A percentile compares a stretch with the other conserved stretches of the same genome.
These are phyloP conservation scores for Amblyraja radiata DNA, from an alignment of 2,797 vertebrate genomes.

Conservation along the genomic window DNA sequence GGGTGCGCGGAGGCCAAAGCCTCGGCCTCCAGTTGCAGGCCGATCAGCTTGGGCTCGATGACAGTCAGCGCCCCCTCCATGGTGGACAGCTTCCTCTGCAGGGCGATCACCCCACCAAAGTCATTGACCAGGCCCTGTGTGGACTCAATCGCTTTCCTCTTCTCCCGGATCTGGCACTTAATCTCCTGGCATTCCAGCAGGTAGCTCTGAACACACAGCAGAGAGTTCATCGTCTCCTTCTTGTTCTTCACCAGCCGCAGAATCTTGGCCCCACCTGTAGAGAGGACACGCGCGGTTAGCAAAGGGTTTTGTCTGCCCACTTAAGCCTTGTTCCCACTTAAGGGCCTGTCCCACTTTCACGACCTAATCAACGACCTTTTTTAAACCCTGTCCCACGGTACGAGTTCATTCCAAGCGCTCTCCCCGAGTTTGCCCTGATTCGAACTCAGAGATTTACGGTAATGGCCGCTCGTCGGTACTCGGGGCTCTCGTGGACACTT, in stretches of 20 bases:
- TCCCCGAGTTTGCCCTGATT: too few species aligned
- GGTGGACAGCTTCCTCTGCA: constrained; percentile 80
- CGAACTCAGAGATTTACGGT: too few species aligned
- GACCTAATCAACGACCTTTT: too few species aligned
- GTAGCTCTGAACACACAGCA: constrained; percentile 85
- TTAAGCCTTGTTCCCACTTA: too few species aligned
- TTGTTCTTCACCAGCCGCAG: constrained; percentile 84
- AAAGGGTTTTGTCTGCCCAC: too few species aligned
- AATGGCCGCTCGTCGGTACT: too few species aligned
- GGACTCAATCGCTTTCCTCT: constrained; percentile 78
- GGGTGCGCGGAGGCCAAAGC: constrained; percentile 68
- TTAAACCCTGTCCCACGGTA: too few species aligned
- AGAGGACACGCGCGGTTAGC: neutral
- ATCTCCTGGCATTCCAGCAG: constrained; percentile 82
- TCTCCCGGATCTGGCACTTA: constrained; percentile 80
- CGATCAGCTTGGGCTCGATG: constrained; percentile 77
- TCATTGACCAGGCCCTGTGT: constrained; percentile 71
- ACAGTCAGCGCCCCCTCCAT: constrained; percentile 80
- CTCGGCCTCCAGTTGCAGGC: constrained; percentile 75
- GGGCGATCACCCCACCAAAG: constrained; percentile 68
- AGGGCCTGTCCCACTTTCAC: too few species aligned
- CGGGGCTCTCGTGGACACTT: too few species aligned
- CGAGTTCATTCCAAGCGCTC: too few species aligned
- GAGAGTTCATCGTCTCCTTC: constrained; percentile 73
- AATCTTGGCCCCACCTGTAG: constrained; percentile 79